These are phyloP conservation scores for Bos javanicus DNA, from an alignment of 2,113 vertebrate species.

Conservation along the genomic window DNA sequence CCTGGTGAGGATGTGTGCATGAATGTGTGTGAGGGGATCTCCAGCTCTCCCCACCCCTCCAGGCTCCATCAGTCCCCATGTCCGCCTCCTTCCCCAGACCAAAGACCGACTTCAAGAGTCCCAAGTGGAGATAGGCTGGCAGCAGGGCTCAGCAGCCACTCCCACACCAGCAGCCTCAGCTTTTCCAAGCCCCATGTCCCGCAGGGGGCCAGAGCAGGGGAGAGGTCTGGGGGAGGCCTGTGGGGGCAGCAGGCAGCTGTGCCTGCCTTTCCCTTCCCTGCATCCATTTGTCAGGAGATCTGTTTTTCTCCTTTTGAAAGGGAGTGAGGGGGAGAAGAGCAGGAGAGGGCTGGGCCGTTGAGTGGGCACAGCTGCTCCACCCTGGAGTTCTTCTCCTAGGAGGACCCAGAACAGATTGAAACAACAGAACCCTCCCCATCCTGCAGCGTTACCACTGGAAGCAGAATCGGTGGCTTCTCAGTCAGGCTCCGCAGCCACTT, in stretches of 20 bases:
- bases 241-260: slow-evolving; percentile 1
- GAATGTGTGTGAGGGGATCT: neutral
- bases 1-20: neutral
- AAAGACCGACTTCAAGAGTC: neutral
- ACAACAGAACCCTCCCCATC: neutral
- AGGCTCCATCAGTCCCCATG: neutral
- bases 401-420: neutral
- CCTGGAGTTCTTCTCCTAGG: neutral
- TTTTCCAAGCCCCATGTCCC: neutral
- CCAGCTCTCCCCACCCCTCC: neutral
- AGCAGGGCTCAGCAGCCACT: neutral
- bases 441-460: neutral
- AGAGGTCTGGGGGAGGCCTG: neutral
- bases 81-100: neutral
- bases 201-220: neutral
- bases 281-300: slow-evolving; percentile 12
- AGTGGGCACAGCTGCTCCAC: neutral
- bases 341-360: neutral
- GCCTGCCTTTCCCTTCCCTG: neutral
- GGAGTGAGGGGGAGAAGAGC: neutral
- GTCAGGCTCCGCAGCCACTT: neutral
- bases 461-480: neutral
- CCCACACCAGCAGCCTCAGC: neutral
- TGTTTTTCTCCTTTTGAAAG: slow-evolving; percentile 49
- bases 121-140: neutral